These are phyloP conservation scores for Peromyscus polionotus DNA, from an alignment of 2,113 vertebrate species.

Conservation along the genomic window DNA sequence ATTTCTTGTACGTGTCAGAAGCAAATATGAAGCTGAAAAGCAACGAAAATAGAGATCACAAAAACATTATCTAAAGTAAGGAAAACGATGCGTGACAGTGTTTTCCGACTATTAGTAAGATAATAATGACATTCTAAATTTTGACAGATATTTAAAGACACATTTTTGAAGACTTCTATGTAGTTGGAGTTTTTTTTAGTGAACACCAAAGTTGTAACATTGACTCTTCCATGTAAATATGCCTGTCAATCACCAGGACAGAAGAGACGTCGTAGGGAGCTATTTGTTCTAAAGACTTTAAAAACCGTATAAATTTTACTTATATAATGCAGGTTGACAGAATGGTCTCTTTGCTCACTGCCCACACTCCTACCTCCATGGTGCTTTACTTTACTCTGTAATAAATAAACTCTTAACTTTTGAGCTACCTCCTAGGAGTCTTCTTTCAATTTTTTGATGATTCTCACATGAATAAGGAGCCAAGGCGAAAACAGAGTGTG, in stretches of 20 bases:
- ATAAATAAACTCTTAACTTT: background rate
- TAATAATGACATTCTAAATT: background rate
- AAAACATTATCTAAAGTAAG: background rate
- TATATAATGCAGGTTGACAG: background rate
- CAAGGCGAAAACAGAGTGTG: background rate
- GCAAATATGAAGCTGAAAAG: slow-evolving; percentile 29
- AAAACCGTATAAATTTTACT: background rate
- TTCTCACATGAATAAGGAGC: background rate
- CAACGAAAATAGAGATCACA: background rate
- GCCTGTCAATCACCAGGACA: background rate
- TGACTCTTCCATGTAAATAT: too few species aligned
- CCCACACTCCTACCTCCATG: too few species aligned
- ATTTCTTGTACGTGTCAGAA: background rate
- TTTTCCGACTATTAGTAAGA: slow-evolving; percentile 27
- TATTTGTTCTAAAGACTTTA: background rate
- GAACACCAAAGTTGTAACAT: background rate
- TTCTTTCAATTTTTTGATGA: background rate
- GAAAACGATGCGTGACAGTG: background rate
- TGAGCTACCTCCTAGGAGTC: background rate
- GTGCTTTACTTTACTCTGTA: background rate
- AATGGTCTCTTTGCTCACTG: background rate
- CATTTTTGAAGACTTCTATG: background rate
- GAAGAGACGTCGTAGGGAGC: background rate
- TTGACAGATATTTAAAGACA: slow-evolving; percentile 37
- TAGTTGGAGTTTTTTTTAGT: background rate